Percentiles rank a stretch among this genome's conserved stretches.
These are phyloP conservation scores for Dermatophagoides farinae DNA, from an alignment of 1,140 invertebrate species.

Conservation along the genomic window DNA sequence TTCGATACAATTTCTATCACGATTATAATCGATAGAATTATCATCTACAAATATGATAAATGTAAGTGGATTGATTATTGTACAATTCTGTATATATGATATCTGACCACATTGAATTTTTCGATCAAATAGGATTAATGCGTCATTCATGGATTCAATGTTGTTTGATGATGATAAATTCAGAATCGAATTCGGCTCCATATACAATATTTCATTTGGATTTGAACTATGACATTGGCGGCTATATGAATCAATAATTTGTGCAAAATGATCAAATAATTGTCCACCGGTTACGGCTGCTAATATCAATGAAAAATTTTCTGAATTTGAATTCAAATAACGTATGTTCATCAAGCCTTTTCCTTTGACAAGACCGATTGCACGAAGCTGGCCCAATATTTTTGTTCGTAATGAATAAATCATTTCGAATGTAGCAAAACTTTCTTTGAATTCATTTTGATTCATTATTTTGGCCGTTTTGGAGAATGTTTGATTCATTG, in stretches of 20 bases:
- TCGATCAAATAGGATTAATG: background rate
- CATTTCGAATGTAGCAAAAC: slow-evolving; percentile 59
- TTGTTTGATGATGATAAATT: slow-evolving; percentile 26
- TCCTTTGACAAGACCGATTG: slow-evolving; percentile 55
- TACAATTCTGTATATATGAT: slow-evolving; percentile 47
- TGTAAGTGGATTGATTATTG: slow-evolving; percentile 51
- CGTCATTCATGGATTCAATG: background rate
- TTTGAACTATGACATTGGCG: slow-evolving; percentile 24
- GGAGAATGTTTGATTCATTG: too few relatives aligned
- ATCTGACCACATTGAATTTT: slow-evolving; percentile 24
- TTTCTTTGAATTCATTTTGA: slow-evolving; percentile 12
- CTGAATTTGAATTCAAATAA: slow-evolving; percentile 59
- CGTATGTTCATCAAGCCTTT: slow-evolving; percentile 43
- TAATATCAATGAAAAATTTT: slow-evolving; percentile 78
- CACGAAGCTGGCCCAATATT: slow-evolving; percentile 60
- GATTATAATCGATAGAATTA: background rate
- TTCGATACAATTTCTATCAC: background rate
- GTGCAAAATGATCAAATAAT: slow-evolving; percentile 61
- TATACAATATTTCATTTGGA: slow-evolving; percentile 26
- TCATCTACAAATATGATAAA: slow-evolving; percentile 48
- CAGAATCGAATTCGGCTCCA: slow-evolving; percentile 59
- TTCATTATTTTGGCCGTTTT: too few relatives aligned
- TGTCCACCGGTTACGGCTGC: slow-evolving; percentile 61
- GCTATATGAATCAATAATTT: slow-evolving; percentile 33
- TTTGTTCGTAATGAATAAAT: slow-evolving; percentile 45